Percentiles rank a stretch among this genome's conserved stretches.
phyloP scores from a whole-genome alignment of 1,140 invertebrate genomes.

The Drosophila triauraria region DNA sequence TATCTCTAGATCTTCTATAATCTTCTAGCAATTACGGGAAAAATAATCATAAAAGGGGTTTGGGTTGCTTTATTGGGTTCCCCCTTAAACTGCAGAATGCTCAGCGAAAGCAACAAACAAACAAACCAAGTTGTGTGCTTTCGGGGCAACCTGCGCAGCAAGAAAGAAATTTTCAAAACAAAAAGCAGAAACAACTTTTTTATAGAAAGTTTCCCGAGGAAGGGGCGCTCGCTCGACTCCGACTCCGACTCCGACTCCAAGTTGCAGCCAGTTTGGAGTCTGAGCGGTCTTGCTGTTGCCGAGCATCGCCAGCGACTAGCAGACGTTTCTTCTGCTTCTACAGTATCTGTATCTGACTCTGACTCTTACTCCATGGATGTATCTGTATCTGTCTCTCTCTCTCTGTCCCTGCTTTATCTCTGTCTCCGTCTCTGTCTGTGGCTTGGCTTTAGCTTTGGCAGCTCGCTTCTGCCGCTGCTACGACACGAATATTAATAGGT shows the following conservation, averaged over 20 bases:
- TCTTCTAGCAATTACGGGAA: conserved; percentile 8
- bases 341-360: conserved; percentile 43
- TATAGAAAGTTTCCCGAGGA: conserved; percentile 52
- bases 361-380: neutral
- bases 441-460: conserved; percentile 25
- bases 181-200: conserved; percentile 52
- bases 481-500: conserved; percentile 85
- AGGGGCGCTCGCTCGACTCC: conserved; percentile 21
- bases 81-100: conserved; percentile 28
- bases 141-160: conserved; percentile 37
- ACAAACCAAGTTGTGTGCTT: conserved; percentile 19
- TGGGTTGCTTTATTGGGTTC: neutral
- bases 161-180: conserved; percentile 57
- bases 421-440: conserved; percentile 14
- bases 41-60: conserved; percentile 1
- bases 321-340: conserved; percentile 66
- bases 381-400: conserved; percentile 20
- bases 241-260: conserved; percentile 5
- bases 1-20: neutral
- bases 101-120: conserved; percentile 58
- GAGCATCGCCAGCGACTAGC: conserved; percentile 68
- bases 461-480: conserved; percentile 66
- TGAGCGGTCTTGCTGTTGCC: conserved; percentile 58
- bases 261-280: conserved; percentile 46
- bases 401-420: neutral